Conservation (phyloP, 2,113 vertebrate genomes). For the Pitta sordida region DNA sequence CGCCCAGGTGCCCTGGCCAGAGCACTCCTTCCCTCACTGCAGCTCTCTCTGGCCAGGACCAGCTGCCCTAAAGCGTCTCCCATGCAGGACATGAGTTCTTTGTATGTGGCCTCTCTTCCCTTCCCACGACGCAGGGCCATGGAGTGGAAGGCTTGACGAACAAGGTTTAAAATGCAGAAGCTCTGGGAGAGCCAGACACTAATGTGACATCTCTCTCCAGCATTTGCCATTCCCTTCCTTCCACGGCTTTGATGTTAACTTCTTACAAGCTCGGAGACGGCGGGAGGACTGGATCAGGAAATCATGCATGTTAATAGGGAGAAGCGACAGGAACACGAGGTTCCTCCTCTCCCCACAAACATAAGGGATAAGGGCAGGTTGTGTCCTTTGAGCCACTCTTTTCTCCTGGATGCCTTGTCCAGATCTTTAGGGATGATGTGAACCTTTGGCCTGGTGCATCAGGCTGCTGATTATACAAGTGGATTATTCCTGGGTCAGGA, state of each 20-base stretch:
- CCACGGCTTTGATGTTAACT: slow-evolving; percentile 75
- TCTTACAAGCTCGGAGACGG: slow-evolving; percentile 38
- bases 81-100: background rate
- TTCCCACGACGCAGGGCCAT: background rate
- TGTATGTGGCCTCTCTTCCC: background rate
- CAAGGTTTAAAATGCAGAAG: slow-evolving; percentile 69
- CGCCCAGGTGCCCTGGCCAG: fast-evolving
- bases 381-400: background rate
- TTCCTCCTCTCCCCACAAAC: background rate
- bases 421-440: background rate
- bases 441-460: background rate
- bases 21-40: background rate
- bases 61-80: background rate
- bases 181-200: slow-evolving; percentile 64
- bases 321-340: background rate
- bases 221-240: slow-evolving; percentile 36
- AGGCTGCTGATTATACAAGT: fast-evolving
- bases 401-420: background rate
- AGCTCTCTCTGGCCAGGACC: background rate
- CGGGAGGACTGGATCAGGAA: slow-evolving; percentile 74
- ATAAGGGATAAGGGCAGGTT: background rate
- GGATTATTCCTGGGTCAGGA: background rate
- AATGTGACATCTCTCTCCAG: slow-evolving; percentile 49
- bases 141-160: slow-evolving; percentile 39
- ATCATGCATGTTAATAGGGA: slow-evolving; percentile 59